Conservation (phyloP, 2,113 vertebrate genomes). For the Clarias magur region DNA sequence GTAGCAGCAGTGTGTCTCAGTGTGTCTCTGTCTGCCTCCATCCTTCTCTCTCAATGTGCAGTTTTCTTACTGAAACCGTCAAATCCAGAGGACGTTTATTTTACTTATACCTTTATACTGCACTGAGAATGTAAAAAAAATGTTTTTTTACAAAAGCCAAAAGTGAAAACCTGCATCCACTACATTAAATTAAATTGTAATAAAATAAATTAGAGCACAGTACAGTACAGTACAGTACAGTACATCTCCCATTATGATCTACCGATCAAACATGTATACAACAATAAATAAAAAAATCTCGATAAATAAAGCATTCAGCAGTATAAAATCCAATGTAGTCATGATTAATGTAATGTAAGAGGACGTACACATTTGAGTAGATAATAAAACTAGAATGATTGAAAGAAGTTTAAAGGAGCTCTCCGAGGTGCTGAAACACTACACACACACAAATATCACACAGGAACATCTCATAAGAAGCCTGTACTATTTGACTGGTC, state of each 20-base stretch:
- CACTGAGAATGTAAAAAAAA: not conserved
- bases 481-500: no score
- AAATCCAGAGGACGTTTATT: not conserved
- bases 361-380: not conserved
- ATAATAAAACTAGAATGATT: not conserved
- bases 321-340: not conserved
- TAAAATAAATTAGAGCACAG: not conserved
- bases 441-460: not conserved
- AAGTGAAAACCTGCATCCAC: not conserved
- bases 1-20: not conserved
- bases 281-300: not conserved
- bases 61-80: not conserved
- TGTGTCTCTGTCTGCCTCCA: not conserved
- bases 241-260: not conserved
- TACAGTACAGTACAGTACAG: not conserved
- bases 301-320: not conserved
- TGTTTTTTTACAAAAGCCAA: no score
- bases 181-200: not conserved
- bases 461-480: no score
- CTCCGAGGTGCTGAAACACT: constrained; percentile 50
- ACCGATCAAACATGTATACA: not conserved
- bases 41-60: not conserved
- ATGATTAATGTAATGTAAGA: not conserved
- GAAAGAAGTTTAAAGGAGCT: constrained; percentile 26
- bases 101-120: not conserved